Conservation (phyloP, 64 coral and sea anemone genomes). For the Trachythela sp. region DNA sequence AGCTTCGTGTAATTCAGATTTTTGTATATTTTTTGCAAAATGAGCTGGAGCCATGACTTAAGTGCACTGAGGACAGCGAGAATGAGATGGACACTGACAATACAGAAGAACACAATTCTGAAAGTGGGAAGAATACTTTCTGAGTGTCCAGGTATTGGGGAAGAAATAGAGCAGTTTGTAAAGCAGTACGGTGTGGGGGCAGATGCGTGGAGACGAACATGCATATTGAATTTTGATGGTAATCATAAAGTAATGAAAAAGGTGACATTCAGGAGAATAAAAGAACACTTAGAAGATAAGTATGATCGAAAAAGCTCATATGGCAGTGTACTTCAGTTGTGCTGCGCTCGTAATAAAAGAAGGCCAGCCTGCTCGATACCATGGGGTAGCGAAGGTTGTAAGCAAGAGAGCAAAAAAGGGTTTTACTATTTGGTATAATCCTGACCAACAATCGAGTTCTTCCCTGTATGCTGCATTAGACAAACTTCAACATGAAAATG, state of each 20-base stretch:
- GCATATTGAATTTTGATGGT: constrained; percentile 37
- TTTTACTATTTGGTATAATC: constrained; percentile 49
- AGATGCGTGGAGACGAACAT: constrained; percentile 33
- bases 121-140: not conserved
- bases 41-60: too few relatives aligned
- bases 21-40: too few relatives aligned
- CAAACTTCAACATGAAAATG: constrained; percentile 21
- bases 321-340: constrained; percentile 49
- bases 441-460: constrained; percentile 47
- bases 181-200: constrained; percentile 19
- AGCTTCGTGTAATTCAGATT: too few relatives aligned
- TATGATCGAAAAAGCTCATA: constrained; percentile 45
- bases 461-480: constrained; percentile 41
- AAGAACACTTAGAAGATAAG: constrained; percentile 33
- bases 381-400: constrained; percentile 46
- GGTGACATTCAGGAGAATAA: constrained; percentile 10
- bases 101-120: not conserved
- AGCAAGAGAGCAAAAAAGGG: constrained; percentile 36
- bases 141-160: constrained; percentile 23
- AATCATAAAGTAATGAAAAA: constrained; percentile 30
- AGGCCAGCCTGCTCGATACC: constrained; percentile 33
- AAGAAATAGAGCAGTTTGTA: constrained; percentile 29
- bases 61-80: too few relatives aligned
- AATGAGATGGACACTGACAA: constrained; percentile 11
- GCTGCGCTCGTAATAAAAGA: constrained; percentile 40